phyloP scores from a whole-genome alignment of 2,113 vertebrate species.

The Hypomesus transpacificus region DNA sequence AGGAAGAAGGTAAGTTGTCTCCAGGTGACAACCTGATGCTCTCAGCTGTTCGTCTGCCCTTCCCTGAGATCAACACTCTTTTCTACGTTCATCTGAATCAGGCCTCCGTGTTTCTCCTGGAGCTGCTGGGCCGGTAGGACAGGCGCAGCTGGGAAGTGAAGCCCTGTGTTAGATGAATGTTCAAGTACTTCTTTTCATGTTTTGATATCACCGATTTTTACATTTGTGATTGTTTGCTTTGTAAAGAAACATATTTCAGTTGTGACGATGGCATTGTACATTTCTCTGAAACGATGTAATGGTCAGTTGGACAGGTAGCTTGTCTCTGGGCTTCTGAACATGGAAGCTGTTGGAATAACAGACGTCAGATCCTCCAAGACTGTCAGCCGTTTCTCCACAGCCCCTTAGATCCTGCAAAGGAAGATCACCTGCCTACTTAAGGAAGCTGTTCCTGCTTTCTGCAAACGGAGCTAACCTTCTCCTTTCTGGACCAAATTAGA shows the following conservation, averaged over 20 bases:
- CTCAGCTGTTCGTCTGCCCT: too few relatives aligned
- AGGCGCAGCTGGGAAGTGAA: conserved; percentile 34
- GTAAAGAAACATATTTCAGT: conserved; percentile 42
- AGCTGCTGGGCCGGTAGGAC: too few relatives aligned
- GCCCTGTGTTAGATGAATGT: conserved; percentile 61
- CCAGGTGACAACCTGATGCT: too few relatives aligned
- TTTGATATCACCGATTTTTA: conserved; percentile 38
- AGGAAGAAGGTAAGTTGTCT: too few relatives aligned
- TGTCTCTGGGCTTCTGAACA: conserved; percentile 33
- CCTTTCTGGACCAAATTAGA: conserved; percentile 65
- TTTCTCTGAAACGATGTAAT: conserved; percentile 22
- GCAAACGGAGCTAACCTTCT: conserved; percentile 33
- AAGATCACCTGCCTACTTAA: conserved; percentile 59
- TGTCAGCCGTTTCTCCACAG: neutral
- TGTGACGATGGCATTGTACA: conserved; percentile 26
- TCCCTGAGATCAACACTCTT: too few relatives aligned
- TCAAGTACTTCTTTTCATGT: conserved; percentile 50
- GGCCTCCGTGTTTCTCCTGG: too few relatives aligned
- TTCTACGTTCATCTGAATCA: too few relatives aligned
- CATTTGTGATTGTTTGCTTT: conserved; percentile 47
- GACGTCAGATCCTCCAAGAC: conserved; percentile 27
- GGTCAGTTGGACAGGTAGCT: conserved; percentile 29
- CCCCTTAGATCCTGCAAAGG: neutral
- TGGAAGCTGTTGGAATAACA: conserved; percentile 6
- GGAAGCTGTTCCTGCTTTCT: conserved; percentile 37